Base-by-base conservation (phyloP, 2,113 vertebrate species). In the Gambusia holbrooki region DNA sequence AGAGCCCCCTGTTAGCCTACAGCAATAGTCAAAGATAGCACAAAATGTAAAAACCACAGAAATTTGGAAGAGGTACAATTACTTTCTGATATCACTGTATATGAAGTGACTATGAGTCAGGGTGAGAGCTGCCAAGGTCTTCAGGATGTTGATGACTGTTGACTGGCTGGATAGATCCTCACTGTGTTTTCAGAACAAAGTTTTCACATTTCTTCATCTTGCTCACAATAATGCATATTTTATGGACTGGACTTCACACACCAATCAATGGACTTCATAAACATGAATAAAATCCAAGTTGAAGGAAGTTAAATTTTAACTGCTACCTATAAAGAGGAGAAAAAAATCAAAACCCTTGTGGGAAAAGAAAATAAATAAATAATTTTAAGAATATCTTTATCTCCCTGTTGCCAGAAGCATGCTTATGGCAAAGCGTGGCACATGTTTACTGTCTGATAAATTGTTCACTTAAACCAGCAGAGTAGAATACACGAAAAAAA, bases 391-490 rank as follows among this genome's bases (percentile, higher is more conserved):
- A 75, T 64, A 29, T 58, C 64, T 60, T 62, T 7, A 70, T 35
- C 51, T 62, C 40, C 51, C n/a, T 63, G 15, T 28, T 69, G 77
- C 71, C 62, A 48, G 30, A 27, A 15, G 66, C 66, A 3, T 30
- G 79, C 72, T 76, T 14, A 30, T 6, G 58, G 80, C 79, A 64
- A 62, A 33, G 62, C 58, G 66, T 62, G 62, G 64, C 29, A 15
- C 58, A 69, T 62, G 40, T 76, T 51, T 48, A 27, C 22, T 51
- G 14, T 65, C 27, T 74, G 73, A 66, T 1, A 28, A 69, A 32
- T n/a, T 71, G 40, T 72, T 69, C 30, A 64, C 22, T 35, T 83
- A 58, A 37, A 51, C 8, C 19, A 3, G 27, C 64, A 6, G 42
- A 64, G 37, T 22, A 32, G 27, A 62, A 45, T 48, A 42, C 27